A percentile compares a stretch with the other conserved stretches of the same genome.
These are phyloP conservation scores for Rhadina sibilatrix DNA, from an alignment of 2,113 vertebrate genomes.

Conservation along the genomic window DNA sequence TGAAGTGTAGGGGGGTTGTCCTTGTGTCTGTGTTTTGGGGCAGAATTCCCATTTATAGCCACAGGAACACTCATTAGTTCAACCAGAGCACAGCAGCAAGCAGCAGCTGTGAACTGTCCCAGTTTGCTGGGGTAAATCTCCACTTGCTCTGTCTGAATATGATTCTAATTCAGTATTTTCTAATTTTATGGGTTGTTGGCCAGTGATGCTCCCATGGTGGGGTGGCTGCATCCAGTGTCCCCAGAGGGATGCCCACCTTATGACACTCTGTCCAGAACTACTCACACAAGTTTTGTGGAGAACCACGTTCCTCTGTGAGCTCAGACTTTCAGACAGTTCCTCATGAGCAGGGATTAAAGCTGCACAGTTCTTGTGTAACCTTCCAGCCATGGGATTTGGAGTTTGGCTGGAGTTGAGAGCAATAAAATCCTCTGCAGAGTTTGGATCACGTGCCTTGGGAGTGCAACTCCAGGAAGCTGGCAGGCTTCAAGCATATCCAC, in stretches of 20 bases:
- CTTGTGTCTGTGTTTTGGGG: background rate
- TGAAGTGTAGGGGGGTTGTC: background rate
- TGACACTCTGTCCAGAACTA: background rate
- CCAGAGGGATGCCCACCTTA: background rate
- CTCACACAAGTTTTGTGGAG: background rate
- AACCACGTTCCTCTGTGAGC: fast-evolving
- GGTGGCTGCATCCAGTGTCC: background rate
- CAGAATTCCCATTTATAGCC: background rate
- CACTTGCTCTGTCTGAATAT: background rate
- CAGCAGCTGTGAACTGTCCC: background rate
- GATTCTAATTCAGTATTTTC: background rate
- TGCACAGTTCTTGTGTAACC: background rate
- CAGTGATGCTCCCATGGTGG: background rate
- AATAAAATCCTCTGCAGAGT: background rate
- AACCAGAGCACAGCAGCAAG: background rate
- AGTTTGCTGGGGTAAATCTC: background rate
- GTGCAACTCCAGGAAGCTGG: background rate
- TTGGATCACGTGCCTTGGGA: background rate
- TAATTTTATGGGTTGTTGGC: background rate
- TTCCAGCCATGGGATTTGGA: background rate
- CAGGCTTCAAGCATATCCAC: background rate
- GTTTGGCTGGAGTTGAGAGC: background rate
- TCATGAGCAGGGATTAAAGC: background rate
- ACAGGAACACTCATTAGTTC: background rate
- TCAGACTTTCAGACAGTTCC: background rate